Base-by-base conservation (phyloP, 2,113 vertebrate species). In the Burhinus oedicnemus region DNA sequence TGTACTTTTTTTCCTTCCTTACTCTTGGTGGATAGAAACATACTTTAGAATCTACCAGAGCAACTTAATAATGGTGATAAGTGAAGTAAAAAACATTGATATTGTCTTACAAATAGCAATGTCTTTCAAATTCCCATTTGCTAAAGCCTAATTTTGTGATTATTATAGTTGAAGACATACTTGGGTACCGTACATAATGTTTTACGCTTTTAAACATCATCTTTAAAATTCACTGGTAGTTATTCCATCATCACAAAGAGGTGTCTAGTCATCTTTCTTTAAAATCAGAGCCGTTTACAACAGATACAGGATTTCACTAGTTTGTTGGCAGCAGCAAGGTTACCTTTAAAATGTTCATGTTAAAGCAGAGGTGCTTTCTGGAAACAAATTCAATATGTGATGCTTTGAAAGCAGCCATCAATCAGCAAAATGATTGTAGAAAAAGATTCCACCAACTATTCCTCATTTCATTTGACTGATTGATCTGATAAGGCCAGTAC, bases 391-490 rank as follows among this genome's bases (percentile, higher is more conserved):
- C 62, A 82, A 2, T 51, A 27, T 42, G 30, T n/a, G 60, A 54
- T 71, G 27, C 49, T 81, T 61, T 68, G 72, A 92, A 93, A 94
- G 75, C 49, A 92, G 26, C 20, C 77, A 60, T 79, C 76, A 62
- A 69, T 93, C 87, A 97, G 70, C 26, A 94, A 83, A 96, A 83
- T 12, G 68, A 19, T 30, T 26, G 26, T 22, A 89, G 47, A 68
- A 96, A 94, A 80, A 34, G 13, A 90, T 82, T 52, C 54, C 21
- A 83, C 79, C 74, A 92, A 83, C 65, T 85, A 15, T 65, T 51
- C 27, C 52, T 96, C 74, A 87, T 91, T 92, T 96, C 78, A 42
- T 93, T 92, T 34, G 85, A 62, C 81, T 94, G 78, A 82, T 93
- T 93, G 78, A 88, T 94, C 30, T 91, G 47, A 88, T 88, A 66